Conservation (phyloP, 2,797 vertebrate species). For the Hemitrygon akajei region DNA sequence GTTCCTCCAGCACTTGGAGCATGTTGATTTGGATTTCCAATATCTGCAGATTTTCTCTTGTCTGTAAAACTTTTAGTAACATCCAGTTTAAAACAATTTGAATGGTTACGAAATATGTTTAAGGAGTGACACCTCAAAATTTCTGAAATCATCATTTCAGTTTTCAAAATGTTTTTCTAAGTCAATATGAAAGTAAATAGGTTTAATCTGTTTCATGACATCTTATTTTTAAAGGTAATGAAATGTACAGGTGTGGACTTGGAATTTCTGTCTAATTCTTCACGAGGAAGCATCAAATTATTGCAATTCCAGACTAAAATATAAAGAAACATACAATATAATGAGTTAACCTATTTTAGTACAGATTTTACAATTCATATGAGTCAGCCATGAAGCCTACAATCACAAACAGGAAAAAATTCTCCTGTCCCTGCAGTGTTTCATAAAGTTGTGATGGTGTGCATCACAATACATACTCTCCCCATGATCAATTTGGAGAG, state of each 20-base stretch:
- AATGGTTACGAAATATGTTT: neutral
- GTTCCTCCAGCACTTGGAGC: no score
- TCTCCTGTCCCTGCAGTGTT: neutral
- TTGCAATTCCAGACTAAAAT: no score
- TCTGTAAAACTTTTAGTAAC: no score
- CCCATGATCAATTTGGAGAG: no score
- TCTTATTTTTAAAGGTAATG: neutral
- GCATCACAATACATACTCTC: neutral
- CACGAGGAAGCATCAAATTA: no score
- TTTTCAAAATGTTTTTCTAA: neutral
- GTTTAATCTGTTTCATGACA: neutral
- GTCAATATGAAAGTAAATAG: neutral
- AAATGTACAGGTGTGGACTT: neutral
- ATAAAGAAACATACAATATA: no score
- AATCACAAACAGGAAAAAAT: neutral
- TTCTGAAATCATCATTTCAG: neutral
- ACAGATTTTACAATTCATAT: neutral
- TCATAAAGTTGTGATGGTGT: neutral
- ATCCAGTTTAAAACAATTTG: no score
- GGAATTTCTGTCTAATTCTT: neutral
- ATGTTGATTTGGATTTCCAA: no score
- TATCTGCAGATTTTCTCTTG: no score
- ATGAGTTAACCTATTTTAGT: no score
- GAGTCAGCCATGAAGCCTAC: no score
- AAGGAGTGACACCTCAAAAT: neutral